phyloP scores from a whole-genome alignment of 2,888 invertebrate species.

The Punctoribates punctum region DNA sequence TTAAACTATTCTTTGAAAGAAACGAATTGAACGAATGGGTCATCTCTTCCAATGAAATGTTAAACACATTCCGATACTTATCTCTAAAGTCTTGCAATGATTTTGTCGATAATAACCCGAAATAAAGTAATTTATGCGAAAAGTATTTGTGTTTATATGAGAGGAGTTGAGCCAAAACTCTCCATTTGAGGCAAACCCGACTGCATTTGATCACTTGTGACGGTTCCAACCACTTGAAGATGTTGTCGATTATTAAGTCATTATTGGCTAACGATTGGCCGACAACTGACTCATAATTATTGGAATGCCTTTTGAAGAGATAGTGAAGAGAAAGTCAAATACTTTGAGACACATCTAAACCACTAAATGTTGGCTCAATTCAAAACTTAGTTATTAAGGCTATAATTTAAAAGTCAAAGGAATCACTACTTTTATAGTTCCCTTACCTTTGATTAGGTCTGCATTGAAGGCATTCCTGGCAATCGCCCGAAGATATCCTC shows the following conservation, averaged over 20 bases:
- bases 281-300: not conserved
- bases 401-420: not conserved
- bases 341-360: too few relatives aligned
- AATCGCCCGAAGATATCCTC: not conserved
- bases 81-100: not conserved
- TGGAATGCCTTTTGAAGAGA: too few relatives aligned
- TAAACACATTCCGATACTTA: not conserved
- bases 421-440: not conserved
- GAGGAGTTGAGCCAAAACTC: not conserved
- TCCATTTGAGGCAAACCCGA: slow-evolving; percentile 19
- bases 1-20: not conserved
- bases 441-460: slow-evolving; percentile 10
- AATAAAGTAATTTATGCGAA: slow-evolving; percentile 18
- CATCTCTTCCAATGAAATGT: not conserved
- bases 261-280: slow-evolving; percentile 26
- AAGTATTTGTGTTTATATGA: not conserved
- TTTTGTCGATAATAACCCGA: not conserved
- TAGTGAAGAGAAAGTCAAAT: too few relatives aligned
- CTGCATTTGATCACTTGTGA: not conserved
- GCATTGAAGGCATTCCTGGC: not conserved
- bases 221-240: slow-evolving; percentile 26
- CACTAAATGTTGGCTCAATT: not conserved
- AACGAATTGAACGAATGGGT: not conserved
- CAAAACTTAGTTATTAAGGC: not conserved
- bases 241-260: slow-evolving; percentile 20